Base-by-base conservation (phyloP, 2,888 invertebrate genomes). In the Trachelus stipa region DNA sequence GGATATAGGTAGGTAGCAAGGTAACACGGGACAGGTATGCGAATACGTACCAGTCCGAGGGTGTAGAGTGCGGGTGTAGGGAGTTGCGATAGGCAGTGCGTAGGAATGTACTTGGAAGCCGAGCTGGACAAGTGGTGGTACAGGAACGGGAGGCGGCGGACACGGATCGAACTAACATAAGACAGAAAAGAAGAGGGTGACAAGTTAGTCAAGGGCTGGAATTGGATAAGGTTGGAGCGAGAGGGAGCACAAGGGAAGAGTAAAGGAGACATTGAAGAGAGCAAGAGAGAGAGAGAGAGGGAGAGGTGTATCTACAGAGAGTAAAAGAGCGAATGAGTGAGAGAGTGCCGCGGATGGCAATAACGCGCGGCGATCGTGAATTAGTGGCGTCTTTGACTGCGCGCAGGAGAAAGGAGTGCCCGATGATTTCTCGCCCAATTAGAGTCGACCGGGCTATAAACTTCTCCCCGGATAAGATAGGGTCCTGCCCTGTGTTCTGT, bases 401-500 rank as follows among this genome's bases (percentile, higher is more conserved):
- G 87, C 83, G 85, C 81, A 86, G 86, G 83, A 83, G 84, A 90
- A 90, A 90, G 90, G 90, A 90, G 90, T 90, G 90, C 87, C 90
- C 90, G 90, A 90, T 90, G 90, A 90, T 90, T 90, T 90, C 90
- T 90, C 89, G 88, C 90, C 90, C 90, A 90, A 90, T 90, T 90
- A 90, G 90, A 90, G 89, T 89, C 90, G 90, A 89, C 90, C 87
- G 88, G 90, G 90, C 90, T 90, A 90, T 90, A 90, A 90, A 90
- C 90, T 90, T 90, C 88, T 87, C 83, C 79, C 86, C 86, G 90
- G 90, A 90, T 90, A 90, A 90, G 90, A 90, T 90, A 90, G 90
- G 87, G 85, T 87, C 84, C 80, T 83, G 86, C 82, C 81, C 83
- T 84, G 86, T 88, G 86, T 86, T 85, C 83, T 84, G 86, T 88